Conservation (phyloP, 2,113 vertebrate species). For the Plecturocebus donacophilus region DNA sequence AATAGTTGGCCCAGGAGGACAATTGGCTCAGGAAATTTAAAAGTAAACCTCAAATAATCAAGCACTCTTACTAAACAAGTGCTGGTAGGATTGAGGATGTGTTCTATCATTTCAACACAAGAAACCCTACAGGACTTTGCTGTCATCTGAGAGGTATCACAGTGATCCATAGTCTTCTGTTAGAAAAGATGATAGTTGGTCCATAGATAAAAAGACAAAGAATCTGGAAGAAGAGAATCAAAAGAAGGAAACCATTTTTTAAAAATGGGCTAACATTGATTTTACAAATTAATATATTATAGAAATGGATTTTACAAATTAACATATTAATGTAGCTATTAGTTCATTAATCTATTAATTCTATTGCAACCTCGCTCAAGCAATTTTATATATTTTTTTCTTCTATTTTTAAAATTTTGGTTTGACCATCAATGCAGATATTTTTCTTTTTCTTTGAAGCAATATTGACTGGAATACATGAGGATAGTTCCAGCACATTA, state of each 20-base stretch:
- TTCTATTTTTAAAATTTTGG: background rate
- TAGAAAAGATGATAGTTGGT: background rate
- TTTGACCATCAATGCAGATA: background rate
- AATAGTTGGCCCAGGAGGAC: background rate
- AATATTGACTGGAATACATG: background rate
- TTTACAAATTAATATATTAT: background rate
- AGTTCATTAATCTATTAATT: background rate
- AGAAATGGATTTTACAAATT: background rate
- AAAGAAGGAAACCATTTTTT: background rate
- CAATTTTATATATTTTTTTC: background rate
- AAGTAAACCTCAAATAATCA: background rate
- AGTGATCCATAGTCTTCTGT: background rate
- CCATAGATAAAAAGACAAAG: background rate
- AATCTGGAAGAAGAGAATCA: background rate
- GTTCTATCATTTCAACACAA: background rate
- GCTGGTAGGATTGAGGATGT: background rate
- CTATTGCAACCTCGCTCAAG: background rate
- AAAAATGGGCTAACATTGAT: background rate
- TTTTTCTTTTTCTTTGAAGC: background rate
- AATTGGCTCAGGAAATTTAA: background rate
- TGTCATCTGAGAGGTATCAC: background rate
- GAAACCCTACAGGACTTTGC: background rate
- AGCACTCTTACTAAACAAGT: background rate
- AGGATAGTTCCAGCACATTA: background rate
- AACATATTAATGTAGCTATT: background rate